These are phyloP conservation scores for Odontesthes bonariensis DNA, from an alignment of 2,113 vertebrate genomes.

Conservation along the genomic window DNA sequence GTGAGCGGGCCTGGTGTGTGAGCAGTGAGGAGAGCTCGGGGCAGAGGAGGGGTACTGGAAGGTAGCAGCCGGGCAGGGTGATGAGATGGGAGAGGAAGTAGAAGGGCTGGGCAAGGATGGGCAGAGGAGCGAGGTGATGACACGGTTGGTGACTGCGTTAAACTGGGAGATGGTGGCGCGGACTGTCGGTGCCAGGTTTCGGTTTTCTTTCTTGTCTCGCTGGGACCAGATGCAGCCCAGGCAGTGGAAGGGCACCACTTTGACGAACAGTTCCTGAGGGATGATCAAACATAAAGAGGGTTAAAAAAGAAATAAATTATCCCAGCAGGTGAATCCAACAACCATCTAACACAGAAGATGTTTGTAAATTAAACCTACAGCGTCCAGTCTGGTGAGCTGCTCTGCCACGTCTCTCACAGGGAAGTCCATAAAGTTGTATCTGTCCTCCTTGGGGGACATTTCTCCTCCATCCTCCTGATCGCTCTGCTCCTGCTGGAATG, in stretches of 20 bases:
- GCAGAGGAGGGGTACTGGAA: slow-evolving; percentile 59
- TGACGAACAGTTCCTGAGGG: slow-evolving; percentile 85
- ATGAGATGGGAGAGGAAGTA: slow-evolving; percentile 56
- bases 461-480: slow-evolving; percentile 39
- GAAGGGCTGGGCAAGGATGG: slow-evolving; percentile 38
- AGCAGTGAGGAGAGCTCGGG: slow-evolving; percentile 57
- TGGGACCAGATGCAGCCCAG: slow-evolving; percentile 93
- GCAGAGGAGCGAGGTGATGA: slow-evolving; percentile 88
- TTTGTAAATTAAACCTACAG: slow-evolving; percentile 76
- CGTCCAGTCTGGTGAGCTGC: slow-evolving; percentile 88
- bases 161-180: slow-evolving; percentile 92
- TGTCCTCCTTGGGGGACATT: slow-evolving; percentile 28
- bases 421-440: slow-evolving; percentile 81
- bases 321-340: rapidly evolving
- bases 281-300: rapidly evolving
- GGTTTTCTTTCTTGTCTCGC: slow-evolving; percentile 88
- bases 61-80: slow-evolving; percentile 47
- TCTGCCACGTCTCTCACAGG: slow-evolving; percentile 82
- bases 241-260: slow-evolving; percentile 86
- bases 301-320: not conserved
- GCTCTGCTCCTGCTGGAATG: slow-evolving; percentile 1
- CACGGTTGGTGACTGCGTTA: slow-evolving; percentile 86
- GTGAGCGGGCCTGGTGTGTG: slow-evolving; percentile 63
- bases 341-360: not conserved
- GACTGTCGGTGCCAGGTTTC: slow-evolving; percentile 81